These are phyloP conservation scores for Acanthosepion esculentum DNA, from an alignment of 2,888 invertebrate genomes.

Conservation along the genomic window DNA sequence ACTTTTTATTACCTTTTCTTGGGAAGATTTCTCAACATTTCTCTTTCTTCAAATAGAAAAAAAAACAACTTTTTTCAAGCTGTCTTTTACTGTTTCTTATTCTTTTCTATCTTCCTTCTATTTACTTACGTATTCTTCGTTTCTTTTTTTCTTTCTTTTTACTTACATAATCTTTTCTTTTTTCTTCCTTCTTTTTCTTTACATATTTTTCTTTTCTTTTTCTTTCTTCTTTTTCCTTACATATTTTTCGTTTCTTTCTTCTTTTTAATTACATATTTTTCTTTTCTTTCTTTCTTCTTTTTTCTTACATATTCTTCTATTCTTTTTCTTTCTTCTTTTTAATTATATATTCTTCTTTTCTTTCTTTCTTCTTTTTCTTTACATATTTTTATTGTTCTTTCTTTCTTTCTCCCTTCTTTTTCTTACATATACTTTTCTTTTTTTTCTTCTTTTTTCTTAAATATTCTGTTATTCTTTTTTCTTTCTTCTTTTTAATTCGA, in stretches of 20 bases:
- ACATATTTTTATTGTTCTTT: not conserved
- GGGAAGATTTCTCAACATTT: not conserved
- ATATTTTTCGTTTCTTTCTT: not conserved
- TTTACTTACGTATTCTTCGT: not conserved
- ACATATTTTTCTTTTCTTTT: not conserved
- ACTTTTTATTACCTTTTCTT: not conserved
- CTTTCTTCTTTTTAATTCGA: no score
- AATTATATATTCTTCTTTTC: not conserved
- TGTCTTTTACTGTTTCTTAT: not conserved
- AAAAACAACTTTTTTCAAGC: no score
- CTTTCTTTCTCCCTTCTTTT: no score
- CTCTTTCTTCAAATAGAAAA: no score
- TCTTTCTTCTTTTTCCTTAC: not conserved
- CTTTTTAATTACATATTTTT: not conserved
- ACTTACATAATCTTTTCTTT: no score
- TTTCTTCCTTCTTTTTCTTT: not conserved
- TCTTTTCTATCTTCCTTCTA: not conserved
- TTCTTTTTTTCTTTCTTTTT: no score
- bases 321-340: not conserved
- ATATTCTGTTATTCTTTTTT: no score
- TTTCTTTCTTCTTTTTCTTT: not conserved
- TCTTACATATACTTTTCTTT: no score
- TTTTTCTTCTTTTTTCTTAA: no score
- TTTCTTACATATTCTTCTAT: not conserved
- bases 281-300: not conserved